A percentile compares a stretch with the other conserved stretches of the same genome.
These are phyloP conservation scores for Drosophila aff. DNA, from an alignment of 1,140 invertebrate genomes.

Conservation along the genomic window DNA sequence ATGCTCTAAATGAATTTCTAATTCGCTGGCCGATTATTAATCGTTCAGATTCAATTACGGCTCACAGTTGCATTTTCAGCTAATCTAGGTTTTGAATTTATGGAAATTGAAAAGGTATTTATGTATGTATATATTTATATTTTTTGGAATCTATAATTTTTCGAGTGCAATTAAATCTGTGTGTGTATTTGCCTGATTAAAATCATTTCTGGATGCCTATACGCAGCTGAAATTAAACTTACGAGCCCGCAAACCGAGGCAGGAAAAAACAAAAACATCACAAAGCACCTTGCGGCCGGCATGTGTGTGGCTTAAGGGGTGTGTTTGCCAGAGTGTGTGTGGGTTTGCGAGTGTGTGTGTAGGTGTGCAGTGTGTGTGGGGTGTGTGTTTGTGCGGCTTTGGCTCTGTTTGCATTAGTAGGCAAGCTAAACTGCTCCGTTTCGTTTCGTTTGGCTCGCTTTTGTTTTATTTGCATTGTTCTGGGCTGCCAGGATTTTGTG, in stretches of 20 bases:
- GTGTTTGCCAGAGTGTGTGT: constrained; percentile 15
- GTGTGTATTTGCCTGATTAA: constrained; percentile 68
- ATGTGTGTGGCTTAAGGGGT: constrained; percentile 15
- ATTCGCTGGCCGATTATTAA: constrained; percentile 14
- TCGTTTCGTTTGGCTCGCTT: constrained; percentile 45
- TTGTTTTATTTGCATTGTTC: constrained; percentile 78
- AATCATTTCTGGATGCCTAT: constrained; percentile 67
- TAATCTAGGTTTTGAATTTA: constrained; percentile 28
- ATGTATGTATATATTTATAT: constrained; percentile 2
- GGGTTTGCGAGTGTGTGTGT: not conserved
- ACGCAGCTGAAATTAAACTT: constrained; percentile 56
- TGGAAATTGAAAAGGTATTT: constrained; percentile 36
- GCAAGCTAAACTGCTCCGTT: constrained; percentile 41
- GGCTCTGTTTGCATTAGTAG: constrained; percentile 67
- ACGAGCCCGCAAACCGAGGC: constrained; percentile 37
- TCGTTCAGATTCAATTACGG: constrained; percentile 32
- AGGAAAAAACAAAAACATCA: constrained; percentile 42
- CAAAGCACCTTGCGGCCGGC: constrained; percentile 54
- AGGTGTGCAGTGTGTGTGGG: not conserved
- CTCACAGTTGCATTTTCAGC: constrained; percentile 6
- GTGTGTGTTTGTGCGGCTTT: constrained; percentile 45
- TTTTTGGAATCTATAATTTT: constrained; percentile 37
- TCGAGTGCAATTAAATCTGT: constrained; percentile 45
- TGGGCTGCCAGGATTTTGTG: constrained; percentile 49
- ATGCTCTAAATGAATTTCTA: constrained; percentile 10